phyloP scores from a whole-genome alignment of 2,797 vertebrate genomes.

The Nothura maculosa region DNA sequence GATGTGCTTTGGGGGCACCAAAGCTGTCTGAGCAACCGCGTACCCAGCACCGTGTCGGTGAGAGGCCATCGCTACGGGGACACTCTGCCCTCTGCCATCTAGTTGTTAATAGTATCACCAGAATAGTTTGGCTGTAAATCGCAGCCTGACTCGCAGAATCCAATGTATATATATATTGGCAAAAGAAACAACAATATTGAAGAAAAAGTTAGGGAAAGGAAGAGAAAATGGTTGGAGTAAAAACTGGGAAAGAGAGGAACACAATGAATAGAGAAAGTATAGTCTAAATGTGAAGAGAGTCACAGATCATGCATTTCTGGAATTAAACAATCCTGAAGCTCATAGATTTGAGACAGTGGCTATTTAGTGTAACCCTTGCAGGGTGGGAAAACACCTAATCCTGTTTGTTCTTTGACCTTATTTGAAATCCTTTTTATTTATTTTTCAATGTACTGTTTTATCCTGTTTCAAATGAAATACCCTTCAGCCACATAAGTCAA shows the following conservation, averaged over 20 bases:
- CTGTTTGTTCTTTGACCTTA: background rate
- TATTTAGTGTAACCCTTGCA: background rate
- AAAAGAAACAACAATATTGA: background rate
- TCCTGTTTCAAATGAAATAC: background rate
- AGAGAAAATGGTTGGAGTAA: background rate
- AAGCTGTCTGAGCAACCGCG: background rate
- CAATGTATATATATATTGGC: background rate
- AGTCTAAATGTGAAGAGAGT: background rate
- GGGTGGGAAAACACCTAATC: background rate
- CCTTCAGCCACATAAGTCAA: background rate
- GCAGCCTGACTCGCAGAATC: background rate
- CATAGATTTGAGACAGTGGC: no score
- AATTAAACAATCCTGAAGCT: background rate
- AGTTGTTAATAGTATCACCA: background rate
- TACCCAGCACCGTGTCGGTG: background rate
- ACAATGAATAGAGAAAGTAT: background rate
- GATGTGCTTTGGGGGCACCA: background rate
- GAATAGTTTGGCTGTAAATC: slow-evolving; percentile 34
- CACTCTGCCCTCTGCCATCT: slow-evolving; percentile 31
- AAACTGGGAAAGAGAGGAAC: background rate
- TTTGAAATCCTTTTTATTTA: background rate
- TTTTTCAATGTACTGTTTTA: background rate
- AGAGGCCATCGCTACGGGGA: background rate
- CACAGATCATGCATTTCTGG: background rate
- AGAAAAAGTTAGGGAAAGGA: background rate